Evolutionary conservation across 2,113 vertebrate genomes (phyloP).

Genomic region (Mormyrus lacerda): DNA sequence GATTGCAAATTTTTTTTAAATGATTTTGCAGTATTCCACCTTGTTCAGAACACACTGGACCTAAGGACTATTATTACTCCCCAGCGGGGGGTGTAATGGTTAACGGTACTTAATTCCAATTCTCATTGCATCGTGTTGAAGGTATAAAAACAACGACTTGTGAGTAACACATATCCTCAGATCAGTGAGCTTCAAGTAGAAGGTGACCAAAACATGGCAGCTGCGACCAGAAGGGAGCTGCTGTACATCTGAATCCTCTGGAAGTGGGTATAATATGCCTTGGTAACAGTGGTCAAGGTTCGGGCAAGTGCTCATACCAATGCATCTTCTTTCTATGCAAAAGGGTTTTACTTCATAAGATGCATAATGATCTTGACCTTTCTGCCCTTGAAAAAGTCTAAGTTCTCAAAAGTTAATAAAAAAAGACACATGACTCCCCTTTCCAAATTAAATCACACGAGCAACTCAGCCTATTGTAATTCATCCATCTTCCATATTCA

Average conservation of each 20-base stretch:
- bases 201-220: neutral
- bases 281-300: neutral
- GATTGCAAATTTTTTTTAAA: neutral
- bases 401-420: neutral
- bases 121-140: neutral
- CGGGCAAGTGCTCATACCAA: neutral
- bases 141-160: neutral
- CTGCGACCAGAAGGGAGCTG: neutral
- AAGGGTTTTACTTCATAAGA: neutral
- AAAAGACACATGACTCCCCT: neutral
- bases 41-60: neutral
- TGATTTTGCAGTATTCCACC: neutral
- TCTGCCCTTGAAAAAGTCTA: neutral
- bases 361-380: neutral
- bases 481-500: neutral
- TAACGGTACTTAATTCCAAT: neutral
- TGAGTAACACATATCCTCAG: neutral
- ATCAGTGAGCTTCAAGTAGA: neutral
- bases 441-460: neutral
- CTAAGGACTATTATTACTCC: neutral
- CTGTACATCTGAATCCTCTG: neutral
- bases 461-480: neutral
- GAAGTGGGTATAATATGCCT: neutral
- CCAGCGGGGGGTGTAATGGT: neutral
- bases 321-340: neutral